Conservation (phyloP, 1,140 invertebrate species). For the Mycetomoellerius zeteki region DNA sequence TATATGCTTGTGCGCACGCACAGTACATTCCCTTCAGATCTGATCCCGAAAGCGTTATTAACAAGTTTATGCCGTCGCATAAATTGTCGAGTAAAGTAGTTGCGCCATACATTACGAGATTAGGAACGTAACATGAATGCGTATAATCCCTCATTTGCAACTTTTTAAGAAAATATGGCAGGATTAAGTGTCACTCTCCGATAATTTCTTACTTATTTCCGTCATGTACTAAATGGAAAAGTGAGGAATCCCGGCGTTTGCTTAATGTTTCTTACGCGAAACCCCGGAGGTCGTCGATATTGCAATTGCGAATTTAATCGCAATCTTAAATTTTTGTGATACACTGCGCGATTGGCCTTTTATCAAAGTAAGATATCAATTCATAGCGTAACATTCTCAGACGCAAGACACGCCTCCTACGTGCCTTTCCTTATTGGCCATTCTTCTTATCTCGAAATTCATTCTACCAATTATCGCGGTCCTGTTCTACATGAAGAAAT, state of each 20-base stretch:
- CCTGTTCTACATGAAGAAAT: conserved; percentile 81
- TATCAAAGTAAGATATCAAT: conserved; percentile 70
- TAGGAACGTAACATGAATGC: conserved; percentile 9
- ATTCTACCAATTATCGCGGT: conserved; percentile 82
- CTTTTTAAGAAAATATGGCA: conserved; percentile 1
- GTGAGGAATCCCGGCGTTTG: background rate
- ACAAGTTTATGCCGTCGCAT: conserved; percentile 39
- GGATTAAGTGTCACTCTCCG: background rate
- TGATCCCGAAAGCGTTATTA: conserved; percentile 9
- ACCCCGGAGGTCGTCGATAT: background rate
- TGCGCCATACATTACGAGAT: conserved; percentile 8
- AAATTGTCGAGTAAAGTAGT: conserved; percentile 9
- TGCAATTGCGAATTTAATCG: conserved; percentile 31
- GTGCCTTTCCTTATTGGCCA: conserved; percentile 84
- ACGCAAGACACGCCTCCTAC: conserved; percentile 81
- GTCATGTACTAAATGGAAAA: conserved; percentile 8
- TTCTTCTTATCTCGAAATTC: conserved; percentile 80
- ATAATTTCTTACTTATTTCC: conserved; percentile 10
- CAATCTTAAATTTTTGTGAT: conserved; percentile 44
- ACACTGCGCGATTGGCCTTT: conserved; percentile 45
- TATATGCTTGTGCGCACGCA: background rate
- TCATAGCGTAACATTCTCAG: conserved; percentile 52
- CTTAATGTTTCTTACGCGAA: background rate
- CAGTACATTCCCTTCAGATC: background rate
- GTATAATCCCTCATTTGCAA: conserved; percentile 22